phyloP scores from a whole-genome alignment of 2,888 invertebrate genomes.

The Pollenia griseotomentosa region DNA sequence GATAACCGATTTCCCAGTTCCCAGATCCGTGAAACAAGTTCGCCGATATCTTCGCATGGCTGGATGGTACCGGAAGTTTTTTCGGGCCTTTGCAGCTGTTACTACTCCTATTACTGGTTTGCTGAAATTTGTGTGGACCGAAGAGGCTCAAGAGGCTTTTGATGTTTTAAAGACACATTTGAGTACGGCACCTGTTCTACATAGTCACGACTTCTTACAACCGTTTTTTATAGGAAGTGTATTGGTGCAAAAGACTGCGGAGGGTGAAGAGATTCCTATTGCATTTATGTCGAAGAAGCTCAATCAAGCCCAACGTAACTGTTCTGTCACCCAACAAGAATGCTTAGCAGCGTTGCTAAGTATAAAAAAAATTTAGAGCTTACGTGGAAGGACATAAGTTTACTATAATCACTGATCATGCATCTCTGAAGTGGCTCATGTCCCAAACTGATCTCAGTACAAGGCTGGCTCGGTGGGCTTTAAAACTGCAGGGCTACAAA shows the following conservation, averaged over 20 bases:
- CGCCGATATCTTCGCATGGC: background rate
- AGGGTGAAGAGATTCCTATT: background rate
- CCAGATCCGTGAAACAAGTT: background rate
- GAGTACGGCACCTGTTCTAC: too few relatives aligned
- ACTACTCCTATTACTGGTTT: background rate
- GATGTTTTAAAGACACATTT: background rate
- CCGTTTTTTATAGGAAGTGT: background rate
- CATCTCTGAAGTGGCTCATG: conserved; percentile 4
- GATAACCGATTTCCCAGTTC: background rate
- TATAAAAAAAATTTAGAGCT: too few relatives aligned
- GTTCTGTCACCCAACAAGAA: background rate
- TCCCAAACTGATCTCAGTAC: background rate
- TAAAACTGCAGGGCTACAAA: background rate
- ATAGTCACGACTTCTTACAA: background rate
- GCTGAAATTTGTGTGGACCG: background rate
- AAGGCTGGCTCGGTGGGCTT: background rate
- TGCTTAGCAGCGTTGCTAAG: background rate
- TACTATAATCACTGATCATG: too few relatives aligned
- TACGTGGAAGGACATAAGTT: too few relatives aligned
- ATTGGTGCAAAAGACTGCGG: background rate
- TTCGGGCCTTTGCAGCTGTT: background rate
- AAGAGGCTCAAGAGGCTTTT: background rate
- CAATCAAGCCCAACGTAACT: background rate
- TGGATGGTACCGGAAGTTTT: conserved; percentile 9
- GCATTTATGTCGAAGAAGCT: too few relatives aligned